These are phyloP conservation scores for Neodiprion lecontei DNA, from an alignment of 1,140 invertebrate species.

Conservation along the genomic window DNA sequence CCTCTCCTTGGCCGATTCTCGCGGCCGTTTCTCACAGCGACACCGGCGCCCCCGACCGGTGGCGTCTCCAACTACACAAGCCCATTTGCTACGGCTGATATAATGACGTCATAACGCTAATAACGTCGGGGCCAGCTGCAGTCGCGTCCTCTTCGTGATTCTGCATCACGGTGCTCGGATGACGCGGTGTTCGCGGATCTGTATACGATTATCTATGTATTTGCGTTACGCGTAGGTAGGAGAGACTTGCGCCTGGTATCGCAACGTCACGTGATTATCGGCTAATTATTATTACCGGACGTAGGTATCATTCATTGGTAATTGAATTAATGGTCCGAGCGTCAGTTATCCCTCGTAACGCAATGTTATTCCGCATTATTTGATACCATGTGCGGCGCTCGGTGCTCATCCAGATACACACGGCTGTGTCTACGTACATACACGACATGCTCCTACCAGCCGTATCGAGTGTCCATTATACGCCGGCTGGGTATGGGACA, in stretches of 20 bases:
- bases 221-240: not conserved
- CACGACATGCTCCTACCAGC: too few species aligned
- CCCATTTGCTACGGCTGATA: not conserved
- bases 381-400: too few species aligned
- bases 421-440: too few species aligned
- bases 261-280: not conserved
- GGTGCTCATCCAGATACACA: too few species aligned
- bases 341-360: not conserved
- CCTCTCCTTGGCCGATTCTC: not conserved
- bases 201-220: not conserved
- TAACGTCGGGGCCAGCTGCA: not conserved
- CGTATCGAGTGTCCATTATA: too few species aligned
- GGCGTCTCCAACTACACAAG: not conserved
- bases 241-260: too few species aligned
- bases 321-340: not conserved
- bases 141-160: not conserved
- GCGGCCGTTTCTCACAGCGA: not conserved
- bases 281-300: constrained; percentile 5
- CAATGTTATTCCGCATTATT: not conserved
- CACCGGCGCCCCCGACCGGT: not conserved
- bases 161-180: not conserved
- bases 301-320: not conserved
- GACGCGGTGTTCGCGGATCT: not conserved
- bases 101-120: constrained; percentile 5
- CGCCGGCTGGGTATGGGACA: too few species aligned